Evolutionary conservation across 1,140 invertebrate genomes (phyloP), one percentile per base, ranked within the genome.

Genomic region (Drosophila ironensis): DNA sequence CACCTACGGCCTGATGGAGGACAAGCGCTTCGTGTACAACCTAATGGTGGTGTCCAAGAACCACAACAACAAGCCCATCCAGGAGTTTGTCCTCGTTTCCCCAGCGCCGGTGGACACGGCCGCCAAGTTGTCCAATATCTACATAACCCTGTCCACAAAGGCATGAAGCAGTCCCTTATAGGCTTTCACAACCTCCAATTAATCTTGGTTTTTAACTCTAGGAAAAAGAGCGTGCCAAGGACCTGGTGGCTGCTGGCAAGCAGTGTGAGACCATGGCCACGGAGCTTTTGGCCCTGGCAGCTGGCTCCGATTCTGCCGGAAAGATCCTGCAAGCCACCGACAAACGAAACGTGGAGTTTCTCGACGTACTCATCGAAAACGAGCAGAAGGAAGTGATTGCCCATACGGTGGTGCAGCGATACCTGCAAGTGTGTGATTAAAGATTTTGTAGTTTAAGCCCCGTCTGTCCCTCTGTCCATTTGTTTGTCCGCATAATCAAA

Each of bases 31-130:
- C 90, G 97, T 99, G 17, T 99, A 98, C 91, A 99, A 99, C 90
- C 92, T 99, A 81, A 99, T 99, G 97, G 95, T 99, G 3, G 98
- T 98, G 90, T 98, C 98, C 6, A 99, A 99, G 91, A 97, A 97
- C 75, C 95, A 97, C 90, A 95, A 97, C 70, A 99, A 99, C 90
- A 96, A 97, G 75, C 98, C 98, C 0, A 97, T 99, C 25, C 95
- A 98, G 89, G 98, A 99, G 87, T 99, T 99, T 89, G 95, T 99
- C 14, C 91, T 99, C 16, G 95, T 98, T 2, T 99, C 98, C 0
- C 97, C 98, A 11, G 98, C 98, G 6, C 98, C 98, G 0, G 97
- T 99, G 5, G 98, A 99, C 88, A 98, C 98, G 7, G 98, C 98
- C 4, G 98, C 98, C 20, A 99, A 99, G 91, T 91, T 99, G 28